Conservation (phyloP, 2,888 invertebrate genomes). For the Drosophila infuscata region DNA sequence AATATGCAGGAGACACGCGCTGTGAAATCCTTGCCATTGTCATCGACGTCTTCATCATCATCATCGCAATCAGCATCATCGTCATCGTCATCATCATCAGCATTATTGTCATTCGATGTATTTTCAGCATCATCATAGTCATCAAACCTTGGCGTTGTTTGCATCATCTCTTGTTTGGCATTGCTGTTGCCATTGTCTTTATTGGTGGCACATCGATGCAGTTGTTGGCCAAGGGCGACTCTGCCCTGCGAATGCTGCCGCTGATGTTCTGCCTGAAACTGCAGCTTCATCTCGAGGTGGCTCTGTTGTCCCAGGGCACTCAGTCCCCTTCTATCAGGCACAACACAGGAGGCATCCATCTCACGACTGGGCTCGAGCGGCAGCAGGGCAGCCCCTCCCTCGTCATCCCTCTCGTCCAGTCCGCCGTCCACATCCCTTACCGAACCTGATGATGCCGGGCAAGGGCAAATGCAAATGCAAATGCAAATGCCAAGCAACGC, state of each 20-base stretch:
- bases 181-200: not conserved
- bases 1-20: conserved; percentile 28
- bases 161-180: not conserved
- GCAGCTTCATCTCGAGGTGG: conserved; percentile 5
- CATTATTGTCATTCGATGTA: not conserved
- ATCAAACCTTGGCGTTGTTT: not conserved
- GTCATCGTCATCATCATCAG: not conserved
- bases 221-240: not conserved
- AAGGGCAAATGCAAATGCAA: not conserved
- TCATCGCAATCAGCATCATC: not conserved
- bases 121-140: conserved; percentile 19
- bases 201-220: not conserved
- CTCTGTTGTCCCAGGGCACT: no score
- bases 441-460: not conserved
- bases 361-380: not conserved
- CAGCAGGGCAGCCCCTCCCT: not conserved
- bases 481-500: conserved; percentile 11
- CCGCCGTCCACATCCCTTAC: no score
- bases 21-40: not conserved
- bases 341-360: not conserved
- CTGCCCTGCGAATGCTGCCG: not conserved
- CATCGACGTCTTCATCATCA: not conserved
- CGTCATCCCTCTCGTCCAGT: not conserved
- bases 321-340: not conserved
- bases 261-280: not conserved